Percentiles rank a stretch among this genome's conserved stretches.
phyloP scores from a whole-genome alignment of 2,113 vertebrate species.

The Seriola rivoliana region DNA sequence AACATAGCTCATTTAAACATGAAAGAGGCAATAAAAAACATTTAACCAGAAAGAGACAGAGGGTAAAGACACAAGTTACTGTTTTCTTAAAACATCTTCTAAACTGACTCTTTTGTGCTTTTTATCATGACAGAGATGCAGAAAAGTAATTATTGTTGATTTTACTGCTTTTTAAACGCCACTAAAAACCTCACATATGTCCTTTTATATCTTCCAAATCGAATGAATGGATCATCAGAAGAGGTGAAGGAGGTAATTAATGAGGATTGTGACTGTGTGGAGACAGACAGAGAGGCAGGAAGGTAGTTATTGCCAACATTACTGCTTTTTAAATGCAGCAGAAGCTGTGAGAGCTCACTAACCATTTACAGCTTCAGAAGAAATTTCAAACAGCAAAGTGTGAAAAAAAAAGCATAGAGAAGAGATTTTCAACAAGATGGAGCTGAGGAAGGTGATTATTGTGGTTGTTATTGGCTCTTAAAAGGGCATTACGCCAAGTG shows the following conservation, averaged over 20 bases:
- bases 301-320: slow-evolving; percentile 60
- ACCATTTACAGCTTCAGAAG: slow-evolving; percentile 53
- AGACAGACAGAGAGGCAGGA: slow-evolving; percentile 40
- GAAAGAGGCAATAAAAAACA: neutral
- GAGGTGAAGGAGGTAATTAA: slow-evolving; percentile 60
- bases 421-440: slow-evolving; percentile 71
- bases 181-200: slow-evolving; percentile 38
- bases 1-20: neutral
- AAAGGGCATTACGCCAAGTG: slow-evolving; percentile 70
- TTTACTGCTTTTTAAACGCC: slow-evolving; percentile 47
- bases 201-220: slow-evolving; percentile 51
- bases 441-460: slow-evolving; percentile 66
- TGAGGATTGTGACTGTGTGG: slow-evolving; percentile 14
- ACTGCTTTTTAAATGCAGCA: slow-evolving; percentile 62
- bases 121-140: slow-evolving; percentile 32
- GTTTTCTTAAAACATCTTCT: slow-evolving; percentile 24
- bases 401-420: slow-evolving; percentile 54
- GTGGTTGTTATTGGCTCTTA: slow-evolving; percentile 68
- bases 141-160: slow-evolving; percentile 32
- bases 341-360: slow-evolving; percentile 50
- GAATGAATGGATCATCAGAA: slow-evolving; percentile 40
- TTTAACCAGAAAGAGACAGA: neutral
- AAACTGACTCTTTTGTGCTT: slow-evolving; percentile 19
- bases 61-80: neutral
- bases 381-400: slow-evolving; percentile 53